Base-by-base conservation (phyloP, 1,140 invertebrate genomes). In the Coenobita brevimanus region DNA sequence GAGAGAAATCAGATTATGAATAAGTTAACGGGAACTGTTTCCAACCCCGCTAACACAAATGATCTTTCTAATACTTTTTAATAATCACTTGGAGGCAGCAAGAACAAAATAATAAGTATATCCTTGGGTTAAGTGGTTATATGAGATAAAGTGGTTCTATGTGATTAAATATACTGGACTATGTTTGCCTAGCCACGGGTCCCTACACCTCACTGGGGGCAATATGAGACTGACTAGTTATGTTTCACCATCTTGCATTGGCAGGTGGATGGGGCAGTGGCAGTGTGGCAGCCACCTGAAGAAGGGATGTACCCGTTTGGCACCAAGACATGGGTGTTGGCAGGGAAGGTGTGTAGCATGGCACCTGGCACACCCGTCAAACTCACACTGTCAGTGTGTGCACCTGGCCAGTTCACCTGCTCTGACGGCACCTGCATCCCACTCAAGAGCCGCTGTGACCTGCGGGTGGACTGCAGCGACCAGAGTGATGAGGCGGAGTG, bases 351-450 rank as follows among this genome's bases (percentile, higher is more conserved):
- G 24, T 84, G 82, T 13, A 21, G 54, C 24, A 75, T 84, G 30
- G n/a, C 30, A 36, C 6, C 82, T 3, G 89, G 85, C 17, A 60
- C 80, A 3, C 24, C 33, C 10, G 46, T 90, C 2, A 33, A 76
- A 17, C 36, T 90, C 17, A 90, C 89, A 8, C 71, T 91, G 0
- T 80, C 89, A 38, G 60, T 94, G 3, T 99, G 98, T 92, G 93
- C 93, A 81, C 92, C 94, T 27, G 94, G 97, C 89, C 95, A 99
- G 93, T 97, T 97, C 0, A 98, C 97, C 0, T 99, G 98, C 91
- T 94, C 94, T 38, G 98, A 97, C 92, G 97, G 97, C 57, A 94
- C 98, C 85, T 99, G 98, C 92, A 98, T 99, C 89, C 93, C 95
- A 0, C 96, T 96, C 91, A 92, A 94, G 0, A 94, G 94, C 81